Evolutionary conservation across 2,113 vertebrate genomes (phyloP).

Genomic region (Sylvilagus bachmani): DNA sequence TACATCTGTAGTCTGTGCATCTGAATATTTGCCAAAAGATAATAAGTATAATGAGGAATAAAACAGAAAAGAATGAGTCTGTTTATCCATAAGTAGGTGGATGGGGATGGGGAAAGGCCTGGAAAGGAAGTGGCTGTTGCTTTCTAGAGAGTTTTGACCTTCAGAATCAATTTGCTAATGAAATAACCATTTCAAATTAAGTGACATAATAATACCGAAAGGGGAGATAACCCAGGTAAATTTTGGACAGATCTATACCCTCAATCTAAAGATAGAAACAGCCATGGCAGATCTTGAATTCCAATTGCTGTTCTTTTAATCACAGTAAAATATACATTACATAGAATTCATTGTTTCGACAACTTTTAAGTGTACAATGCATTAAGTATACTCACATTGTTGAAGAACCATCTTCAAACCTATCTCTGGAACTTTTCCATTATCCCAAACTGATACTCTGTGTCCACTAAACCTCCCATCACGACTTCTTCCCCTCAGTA

Average conservation of each 20-base stretch:
- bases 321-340: not conserved
- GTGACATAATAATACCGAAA: not conserved
- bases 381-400: not conserved
- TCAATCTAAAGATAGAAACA: not conserved
- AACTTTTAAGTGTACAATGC: not conserved
- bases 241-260: not conserved
- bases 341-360: not conserved
- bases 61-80: not conserved
- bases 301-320: not conserved
- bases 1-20: too few relatives aligned
- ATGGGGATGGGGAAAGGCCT: not conserved
- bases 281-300: not conserved
- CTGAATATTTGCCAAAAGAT: not conserved
- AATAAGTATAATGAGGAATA: not conserved
- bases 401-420: not conserved
- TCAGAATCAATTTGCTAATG: not conserved
- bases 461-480: too few relatives aligned
- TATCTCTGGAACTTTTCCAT: too few relatives aligned
- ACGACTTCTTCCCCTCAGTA: not conserved
- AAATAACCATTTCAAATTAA: not conserved
- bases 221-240: not conserved
- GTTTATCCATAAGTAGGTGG: not conserved
- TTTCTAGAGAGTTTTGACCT: not conserved
- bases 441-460: too few relatives aligned
- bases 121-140: not conserved